phyloP scores from a whole-genome alignment of 1,140 invertebrate species.

The Monomorium pharaonis region DNA sequence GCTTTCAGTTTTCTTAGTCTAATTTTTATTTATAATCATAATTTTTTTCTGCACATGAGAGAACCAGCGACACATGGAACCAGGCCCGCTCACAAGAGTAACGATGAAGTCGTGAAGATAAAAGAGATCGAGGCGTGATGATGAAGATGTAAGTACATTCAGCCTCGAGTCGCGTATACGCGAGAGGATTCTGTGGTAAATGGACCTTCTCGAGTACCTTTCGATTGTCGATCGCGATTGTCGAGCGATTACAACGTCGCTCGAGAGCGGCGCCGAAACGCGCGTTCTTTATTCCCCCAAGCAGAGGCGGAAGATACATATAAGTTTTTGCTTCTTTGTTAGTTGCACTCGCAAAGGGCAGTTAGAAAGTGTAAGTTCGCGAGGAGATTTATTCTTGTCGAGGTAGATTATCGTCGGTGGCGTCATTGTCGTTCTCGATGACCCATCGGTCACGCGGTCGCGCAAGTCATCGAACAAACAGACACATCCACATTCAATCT shows the following conservation, averaged over 20 bases:
- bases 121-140: slow-evolving; percentile 24
- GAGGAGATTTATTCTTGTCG: slow-evolving; percentile 40
- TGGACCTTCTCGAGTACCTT: slow-evolving; percentile 20
- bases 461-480: slow-evolving; percentile 47
- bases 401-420: slow-evolving; percentile 28
- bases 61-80: background rate
- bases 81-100: slow-evolving; percentile 19
- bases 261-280: slow-evolving; percentile 6
- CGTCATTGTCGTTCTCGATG: slow-evolving; percentile 10
- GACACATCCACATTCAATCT: slow-evolving; percentile 68
- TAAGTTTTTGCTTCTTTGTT: slow-evolving; percentile 4
- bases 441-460: slow-evolving; percentile 2
- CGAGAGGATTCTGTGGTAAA: slow-evolving; percentile 17
- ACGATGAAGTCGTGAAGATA: slow-evolving; percentile 15
- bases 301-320: background rate
- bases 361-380: slow-evolving; percentile 43
- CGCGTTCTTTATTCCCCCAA: background rate
- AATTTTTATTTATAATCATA: too few species aligned
- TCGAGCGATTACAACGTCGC: background rate
- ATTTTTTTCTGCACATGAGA: background rate
- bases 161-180: slow-evolving; percentile 8
- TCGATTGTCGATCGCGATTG: slow-evolving; percentile 37
- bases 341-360: background rate
- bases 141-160: slow-evolving; percentile 45
- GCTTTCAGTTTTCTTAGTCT: background rate